Base-by-base conservation (phyloP, 35 echinoderm and acorn worm species). In the Patiria miniata region DNA sequence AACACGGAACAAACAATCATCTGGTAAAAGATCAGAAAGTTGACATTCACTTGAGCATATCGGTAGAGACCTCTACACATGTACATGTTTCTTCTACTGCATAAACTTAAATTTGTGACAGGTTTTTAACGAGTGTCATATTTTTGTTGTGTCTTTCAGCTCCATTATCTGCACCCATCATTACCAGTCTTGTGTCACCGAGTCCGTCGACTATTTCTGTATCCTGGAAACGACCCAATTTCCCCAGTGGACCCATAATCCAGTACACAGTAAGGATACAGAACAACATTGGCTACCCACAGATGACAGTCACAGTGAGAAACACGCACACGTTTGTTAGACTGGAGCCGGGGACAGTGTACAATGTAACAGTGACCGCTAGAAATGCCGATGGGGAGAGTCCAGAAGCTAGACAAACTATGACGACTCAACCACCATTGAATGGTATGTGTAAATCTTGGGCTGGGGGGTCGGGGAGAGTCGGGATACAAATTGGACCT, bases 141-240 rank as follows among this genome's bases (percentile, higher is more conserved):
- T n/a, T n/a, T 65, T 61, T 87, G 23, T 22, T 39, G 28, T 38
- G 12, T 54, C 47, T 81, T 34, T 40, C 77, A 96, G 94, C 65
- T 10, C 94, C 94, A 1, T 65, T 76, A 7, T 83, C 79, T 50
- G 86, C 86, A 33, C 94, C 94, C 9, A 83, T 83, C 29, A 93
- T 96, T 39, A 89, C 94, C 39, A 89, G 78, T 38, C 90, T 96
- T 30, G 51, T 83, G 29, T 92, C 90, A 40, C 82, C 81, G 36
- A 92, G 90, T 77, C 77, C 90, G 2, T 59, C 90, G 18, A 89
- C 94, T 39, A 87, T 96, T 21, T 77, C 77, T 16, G 82, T 96
- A 21, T 42, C 85, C 28, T 96, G 94, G 94, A 40, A 86, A 36
- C 61, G 29, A 15, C 85, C 89, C 14, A 28, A 77, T 37, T 96